Percentiles rank a stretch among this genome's conserved stretches.
These are phyloP conservation scores for Drosophila parvula DNA, from an alignment of 1,140 invertebrate species.

Conservation along the genomic window DNA sequence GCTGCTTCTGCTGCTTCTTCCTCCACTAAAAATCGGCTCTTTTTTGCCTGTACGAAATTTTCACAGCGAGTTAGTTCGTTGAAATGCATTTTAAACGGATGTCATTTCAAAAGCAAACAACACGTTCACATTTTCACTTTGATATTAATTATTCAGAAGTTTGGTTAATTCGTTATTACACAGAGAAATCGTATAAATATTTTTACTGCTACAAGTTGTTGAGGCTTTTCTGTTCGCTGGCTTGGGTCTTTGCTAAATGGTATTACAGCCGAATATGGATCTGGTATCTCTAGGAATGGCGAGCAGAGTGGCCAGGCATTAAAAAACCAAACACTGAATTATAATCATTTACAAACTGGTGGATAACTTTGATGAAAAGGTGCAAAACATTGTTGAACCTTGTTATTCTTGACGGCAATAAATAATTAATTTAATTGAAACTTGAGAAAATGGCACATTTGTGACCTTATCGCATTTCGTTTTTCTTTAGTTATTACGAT, in stretches of 20 bases:
- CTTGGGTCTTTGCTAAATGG: conserved; percentile 20
- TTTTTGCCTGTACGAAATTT: conserved; percentile 79
- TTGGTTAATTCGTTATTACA: conserved; percentile 56
- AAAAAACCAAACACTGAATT: not conserved
- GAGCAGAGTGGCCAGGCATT: not conserved
- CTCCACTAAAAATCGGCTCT: conserved; percentile 77
- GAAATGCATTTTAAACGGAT: conserved; percentile 73
- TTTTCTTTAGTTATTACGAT: too few species aligned
- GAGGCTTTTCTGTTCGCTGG: conserved; percentile 18
- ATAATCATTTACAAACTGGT: too few species aligned
- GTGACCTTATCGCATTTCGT: not conserved
- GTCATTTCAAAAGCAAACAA: conserved; percentile 67
- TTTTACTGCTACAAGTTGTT: conserved; percentile 77
- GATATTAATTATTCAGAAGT: conserved; percentile 27
- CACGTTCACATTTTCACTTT: conserved; percentile 67
- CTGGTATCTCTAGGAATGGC: conserved; percentile 1
- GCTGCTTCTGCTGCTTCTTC: conserved; percentile 72
- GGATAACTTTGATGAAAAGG: not conserved
- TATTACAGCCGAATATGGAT: not conserved
- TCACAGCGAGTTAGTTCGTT: conserved; percentile 64
- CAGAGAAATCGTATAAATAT: conserved; percentile 71
- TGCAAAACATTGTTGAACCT: not conserved
- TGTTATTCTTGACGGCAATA: too few species aligned
- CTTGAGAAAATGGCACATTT: not conserved
- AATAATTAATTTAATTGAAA: not conserved